Percentiles rank a stretch among this genome's conserved stretches.
phyloP scores from a whole-genome alignment of 2,797 vertebrate species.

The Hirundo rustica region DNA sequence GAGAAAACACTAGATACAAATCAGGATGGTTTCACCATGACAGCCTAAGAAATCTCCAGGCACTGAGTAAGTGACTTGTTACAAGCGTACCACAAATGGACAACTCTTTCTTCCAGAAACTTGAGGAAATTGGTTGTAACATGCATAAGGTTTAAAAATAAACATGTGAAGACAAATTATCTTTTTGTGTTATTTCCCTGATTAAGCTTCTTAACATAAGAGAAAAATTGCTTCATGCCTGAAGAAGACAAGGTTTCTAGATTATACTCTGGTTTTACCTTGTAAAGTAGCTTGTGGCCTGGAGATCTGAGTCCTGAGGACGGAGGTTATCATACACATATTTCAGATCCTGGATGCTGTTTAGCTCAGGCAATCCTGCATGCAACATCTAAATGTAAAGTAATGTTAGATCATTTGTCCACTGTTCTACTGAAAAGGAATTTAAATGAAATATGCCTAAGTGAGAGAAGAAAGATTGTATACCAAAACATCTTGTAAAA shows the following conservation, averaged over 20 bases:
- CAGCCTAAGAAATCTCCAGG: background rate
- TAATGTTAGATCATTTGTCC: background rate
- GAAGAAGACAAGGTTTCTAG: background rate
- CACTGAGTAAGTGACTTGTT: background rate
- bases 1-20: background rate
- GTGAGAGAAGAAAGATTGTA: background rate
- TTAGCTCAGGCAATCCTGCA: slow-evolving; percentile 86
- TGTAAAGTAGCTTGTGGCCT: slow-evolving; percentile 90
- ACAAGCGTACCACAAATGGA: background rate
- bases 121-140: background rate
- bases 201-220: background rate
- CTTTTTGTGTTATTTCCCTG: background rate
- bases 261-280: slow-evolving; percentile 73
- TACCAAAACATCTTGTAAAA: background rate
- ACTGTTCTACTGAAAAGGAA: background rate
- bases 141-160: background rate
- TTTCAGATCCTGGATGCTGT: slow-evolving; percentile 80
- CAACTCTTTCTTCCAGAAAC: background rate
- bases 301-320: slow-evolving; percentile 84
- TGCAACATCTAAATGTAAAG: slow-evolving; percentile 80
- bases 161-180: background rate
- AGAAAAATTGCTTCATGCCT: background rate
- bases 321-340: slow-evolving; percentile 87
- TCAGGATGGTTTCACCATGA: background rate
- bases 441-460: background rate